Percentiles rank a stretch among this genome's conserved stretches.
These are phyloP conservation scores for Megamerina dolium DNA, from an alignment of 2,888 invertebrate genomes.

Conservation along the genomic window DNA sequence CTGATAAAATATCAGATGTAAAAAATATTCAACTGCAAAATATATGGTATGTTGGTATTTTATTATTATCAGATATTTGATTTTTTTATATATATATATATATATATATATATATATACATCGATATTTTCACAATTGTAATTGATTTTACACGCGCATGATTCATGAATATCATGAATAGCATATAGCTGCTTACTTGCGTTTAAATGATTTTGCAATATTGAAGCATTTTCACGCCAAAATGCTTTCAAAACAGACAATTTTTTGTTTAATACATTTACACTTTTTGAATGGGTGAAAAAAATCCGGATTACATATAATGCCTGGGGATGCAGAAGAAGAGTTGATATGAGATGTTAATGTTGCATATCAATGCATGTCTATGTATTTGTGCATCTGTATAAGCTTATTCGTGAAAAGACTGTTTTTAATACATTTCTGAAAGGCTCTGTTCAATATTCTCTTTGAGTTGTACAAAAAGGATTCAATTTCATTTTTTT, in stretches of 20 bases:
- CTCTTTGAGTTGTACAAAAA: conserved; percentile 30
- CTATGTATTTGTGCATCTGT: conserved; percentile 1
- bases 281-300: conserved; percentile 37
- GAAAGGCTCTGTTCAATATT: conserved; percentile 37
- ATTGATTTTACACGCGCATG: too few relatives aligned
- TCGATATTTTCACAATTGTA: too few relatives aligned
- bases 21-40: background rate
- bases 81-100: too few relatives aligned
- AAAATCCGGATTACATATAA: conserved; percentile 43
- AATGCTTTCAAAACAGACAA: conserved; percentile 47
- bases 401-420: background rate
- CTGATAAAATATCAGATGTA: conserved; percentile 7
- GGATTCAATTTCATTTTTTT: conserved; percentile 15
- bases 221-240: conserved; percentile 47
- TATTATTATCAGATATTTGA: too few relatives aligned
- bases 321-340: too few relatives aligned
- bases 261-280: conserved; percentile 47
- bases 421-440: conserved; percentile 23
- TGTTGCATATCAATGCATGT: conserved; percentile 19
- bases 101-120: too few relatives aligned
- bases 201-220: conserved; percentile 47
- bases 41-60: too few relatives aligned
- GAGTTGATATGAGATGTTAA: too few relatives aligned
- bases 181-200: too few relatives aligned
- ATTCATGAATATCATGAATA: too few relatives aligned